Conservation (phyloP, 2,888 invertebrate species). For the Drosophila neutralis region DNA sequence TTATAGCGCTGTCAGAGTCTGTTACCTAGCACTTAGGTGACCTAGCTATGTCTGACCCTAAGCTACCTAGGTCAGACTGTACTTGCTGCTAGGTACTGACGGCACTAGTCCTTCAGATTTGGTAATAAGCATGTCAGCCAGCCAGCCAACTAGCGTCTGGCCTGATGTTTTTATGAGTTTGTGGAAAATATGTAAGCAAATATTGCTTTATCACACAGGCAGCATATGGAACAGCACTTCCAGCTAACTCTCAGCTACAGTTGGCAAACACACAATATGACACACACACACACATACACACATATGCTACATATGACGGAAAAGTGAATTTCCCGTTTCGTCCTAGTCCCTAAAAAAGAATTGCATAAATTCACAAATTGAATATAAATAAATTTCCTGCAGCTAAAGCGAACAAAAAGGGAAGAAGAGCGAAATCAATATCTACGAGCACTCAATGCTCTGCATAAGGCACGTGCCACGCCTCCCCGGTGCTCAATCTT, state of each 20-base stretch:
- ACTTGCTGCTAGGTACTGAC: slow-evolving; percentile 22
- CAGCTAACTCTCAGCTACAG: slow-evolving; percentile 33
- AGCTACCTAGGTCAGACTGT: slow-evolving; percentile 8
- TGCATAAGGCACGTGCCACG: slow-evolving; percentile 60
- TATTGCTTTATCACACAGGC: slow-evolving; percentile 35
- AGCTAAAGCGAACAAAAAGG: slow-evolving; percentile 22
- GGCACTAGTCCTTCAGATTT: slow-evolving; percentile 63
- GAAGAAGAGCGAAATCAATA: slow-evolving; percentile 41
- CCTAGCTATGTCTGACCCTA: no score
- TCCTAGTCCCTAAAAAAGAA: slow-evolving; percentile 26
- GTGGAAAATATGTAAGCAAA: slow-evolving; percentile 59
- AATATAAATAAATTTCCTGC: slow-evolving; percentile 81
- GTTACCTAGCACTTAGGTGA: slow-evolving; percentile 25
- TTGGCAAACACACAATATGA: slow-evolving; percentile 24
- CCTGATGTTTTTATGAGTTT: slow-evolving; percentile 71
- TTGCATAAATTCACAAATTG: slow-evolving; percentile 74
- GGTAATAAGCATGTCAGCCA: slow-evolving; percentile 55
- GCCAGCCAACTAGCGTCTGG: slow-evolving; percentile 3
- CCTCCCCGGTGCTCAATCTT: slow-evolving; percentile 21
- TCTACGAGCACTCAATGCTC: slow-evolving; percentile 21
- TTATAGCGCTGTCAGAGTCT: slow-evolving; percentile 21
- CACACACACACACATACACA: slow-evolving; percentile 12
- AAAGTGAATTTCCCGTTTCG: slow-evolving; percentile 54
- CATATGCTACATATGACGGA: slow-evolving; percentile 31
- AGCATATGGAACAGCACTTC: slow-evolving; percentile 35